A percentile compares a stretch with the other conserved stretches of the same genome.
Conservation (phyloP, 2,888 invertebrate genomes). For the Athalia circularis region DNA sequence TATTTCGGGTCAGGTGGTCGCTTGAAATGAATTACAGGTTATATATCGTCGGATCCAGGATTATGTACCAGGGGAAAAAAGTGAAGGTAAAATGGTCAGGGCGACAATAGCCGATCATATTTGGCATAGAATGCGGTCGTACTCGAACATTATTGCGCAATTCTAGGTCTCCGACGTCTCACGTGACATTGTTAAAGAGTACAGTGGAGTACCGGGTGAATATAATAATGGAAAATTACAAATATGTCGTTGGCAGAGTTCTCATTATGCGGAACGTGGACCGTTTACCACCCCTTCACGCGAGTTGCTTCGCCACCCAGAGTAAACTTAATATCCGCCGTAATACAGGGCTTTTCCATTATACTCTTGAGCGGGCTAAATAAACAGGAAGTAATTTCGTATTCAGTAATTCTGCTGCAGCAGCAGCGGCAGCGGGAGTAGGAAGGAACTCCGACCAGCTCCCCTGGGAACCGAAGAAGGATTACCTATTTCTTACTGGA, state of each 20-base stretch:
- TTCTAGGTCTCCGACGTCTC: no score
- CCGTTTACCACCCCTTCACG: no score
- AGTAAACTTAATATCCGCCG: conserved; percentile 33
- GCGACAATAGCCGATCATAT: no score
- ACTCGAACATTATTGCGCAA: no score
- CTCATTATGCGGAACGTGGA: no score
- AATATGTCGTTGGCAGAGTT: neutral
- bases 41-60: no score
- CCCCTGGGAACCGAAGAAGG: conserved; percentile 16
- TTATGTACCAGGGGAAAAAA: neutral
- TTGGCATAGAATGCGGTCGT: no score
- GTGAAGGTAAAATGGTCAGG: no score
- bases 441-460: neutral
- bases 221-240: neutral
- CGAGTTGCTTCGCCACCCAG: neutral
- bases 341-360: conserved; percentile 32
- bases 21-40: no score
- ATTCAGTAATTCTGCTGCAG: conserved; percentile 21
- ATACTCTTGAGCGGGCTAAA: conserved; percentile 28
- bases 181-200: no score
- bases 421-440: neutral
- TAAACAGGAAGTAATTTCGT: conserved; percentile 33
- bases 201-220: neutral
- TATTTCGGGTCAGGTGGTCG: neutral
- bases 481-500: neutral